phyloP scores from a whole-genome alignment of 2,888 invertebrate species.

The Taphrorychus bicolor region DNA sequence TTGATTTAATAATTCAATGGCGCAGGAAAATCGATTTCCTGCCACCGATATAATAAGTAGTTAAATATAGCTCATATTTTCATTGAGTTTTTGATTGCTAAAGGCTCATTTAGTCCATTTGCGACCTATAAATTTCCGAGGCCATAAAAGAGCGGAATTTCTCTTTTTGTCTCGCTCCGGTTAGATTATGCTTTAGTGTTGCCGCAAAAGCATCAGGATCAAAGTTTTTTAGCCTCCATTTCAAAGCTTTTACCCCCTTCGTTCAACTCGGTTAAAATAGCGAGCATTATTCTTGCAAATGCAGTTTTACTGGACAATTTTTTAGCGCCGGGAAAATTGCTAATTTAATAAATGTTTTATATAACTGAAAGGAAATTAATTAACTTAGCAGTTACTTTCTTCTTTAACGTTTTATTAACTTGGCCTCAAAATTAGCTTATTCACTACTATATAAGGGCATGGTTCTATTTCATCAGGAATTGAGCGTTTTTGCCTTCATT shows the following conservation, averaged over 20 bases:
- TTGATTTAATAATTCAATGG: background rate
- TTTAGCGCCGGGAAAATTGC: background rate
- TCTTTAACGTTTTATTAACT: too few relatives aligned
- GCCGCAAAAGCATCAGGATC: constrained; percentile 4
- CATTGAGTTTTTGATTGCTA: background rate
- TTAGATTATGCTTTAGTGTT: constrained; percentile 6
- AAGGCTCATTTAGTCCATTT: background rate
- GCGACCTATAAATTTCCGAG: background rate
- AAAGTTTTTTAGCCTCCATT: background rate
- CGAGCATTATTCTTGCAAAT: background rate
- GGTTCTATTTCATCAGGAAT: too few relatives aligned
- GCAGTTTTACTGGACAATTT: background rate
- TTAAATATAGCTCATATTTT: too few relatives aligned
- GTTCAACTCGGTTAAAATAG: constrained; percentile 1
- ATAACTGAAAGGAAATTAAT: too few relatives aligned
- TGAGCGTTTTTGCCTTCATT: too few relatives aligned
- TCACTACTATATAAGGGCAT: too few relatives aligned
- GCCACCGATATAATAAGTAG: too few relatives aligned
- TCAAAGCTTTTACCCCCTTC: constrained; percentile 6
- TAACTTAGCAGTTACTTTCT: too few relatives aligned
- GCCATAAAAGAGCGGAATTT: background rate
- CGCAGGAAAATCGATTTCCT: background rate
- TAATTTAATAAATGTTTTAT: background rate
- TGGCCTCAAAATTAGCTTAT: too few relatives aligned
- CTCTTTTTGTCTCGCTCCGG: constrained; percentile 8